These are phyloP conservation scores for Elanoides forficatus DNA, from an alignment of 2,113 vertebrate genomes.

Conservation along the genomic window DNA sequence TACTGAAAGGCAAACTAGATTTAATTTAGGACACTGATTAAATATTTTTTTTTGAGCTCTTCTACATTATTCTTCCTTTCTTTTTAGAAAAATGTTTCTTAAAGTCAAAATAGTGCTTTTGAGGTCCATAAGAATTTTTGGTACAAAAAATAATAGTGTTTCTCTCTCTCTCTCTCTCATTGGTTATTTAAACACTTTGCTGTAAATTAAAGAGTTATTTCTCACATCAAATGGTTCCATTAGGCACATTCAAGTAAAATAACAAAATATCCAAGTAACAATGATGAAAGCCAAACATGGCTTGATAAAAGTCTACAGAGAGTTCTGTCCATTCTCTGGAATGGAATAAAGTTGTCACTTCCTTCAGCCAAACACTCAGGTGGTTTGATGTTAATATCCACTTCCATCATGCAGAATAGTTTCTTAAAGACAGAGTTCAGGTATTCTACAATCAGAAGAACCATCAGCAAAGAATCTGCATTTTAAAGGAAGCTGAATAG, in stretches of 20 bases:
- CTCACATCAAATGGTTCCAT: constrained; percentile 82
- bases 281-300: constrained; percentile 84
- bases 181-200: constrained; percentile 73
- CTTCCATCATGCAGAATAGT: constrained; percentile 75
- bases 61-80: constrained; percentile 44
- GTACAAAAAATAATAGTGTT: constrained; percentile 80
- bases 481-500: constrained; percentile 76
- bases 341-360: constrained; percentile 89
- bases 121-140: constrained; percentile 81
- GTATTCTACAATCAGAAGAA: constrained; percentile 77
- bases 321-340: constrained; percentile 94
- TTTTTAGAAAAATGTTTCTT: constrained; percentile 68
- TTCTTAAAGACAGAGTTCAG: constrained; percentile 69
- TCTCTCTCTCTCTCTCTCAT: constrained; percentile 57
- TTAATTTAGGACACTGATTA: constrained; percentile 67
- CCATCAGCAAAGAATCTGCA: constrained; percentile 73
- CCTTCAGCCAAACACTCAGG: constrained; percentile 78
- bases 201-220: constrained; percentile 79
- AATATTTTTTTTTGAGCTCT: constrained; percentile 49
- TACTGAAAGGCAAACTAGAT: constrained; percentile 63
- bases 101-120: constrained; percentile 81
- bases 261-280: constrained; percentile 83
- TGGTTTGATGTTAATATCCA: constrained; percentile 70
- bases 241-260: constrained; percentile 89
- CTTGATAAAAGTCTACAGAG: constrained; percentile 84